A percentile compares a stretch with the other conserved stretches of the same genome.
These are phyloP conservation scores for Manduca sexta DNA, from an alignment of 1,140 invertebrate species.

Conservation along the genomic window DNA sequence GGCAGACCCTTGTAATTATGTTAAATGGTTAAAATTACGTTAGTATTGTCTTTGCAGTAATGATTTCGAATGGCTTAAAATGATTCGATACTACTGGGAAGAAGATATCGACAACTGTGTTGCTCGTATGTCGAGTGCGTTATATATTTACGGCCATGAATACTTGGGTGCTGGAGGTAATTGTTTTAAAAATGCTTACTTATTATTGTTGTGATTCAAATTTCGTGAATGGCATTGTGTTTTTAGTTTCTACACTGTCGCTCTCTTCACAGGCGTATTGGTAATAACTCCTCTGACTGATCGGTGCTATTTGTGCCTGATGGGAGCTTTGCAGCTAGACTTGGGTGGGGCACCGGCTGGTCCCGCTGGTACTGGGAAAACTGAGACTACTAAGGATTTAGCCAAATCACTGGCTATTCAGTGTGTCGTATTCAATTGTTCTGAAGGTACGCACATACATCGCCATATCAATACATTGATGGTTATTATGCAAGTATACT, in stretches of 20 bases:
- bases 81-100: slow-evolving; percentile 94
- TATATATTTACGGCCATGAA: slow-evolving; percentile 92
- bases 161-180: slow-evolving; percentile 89
- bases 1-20: too few relatives aligned
- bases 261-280: slow-evolving; percentile 75
- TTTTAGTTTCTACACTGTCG: too few relatives aligned
- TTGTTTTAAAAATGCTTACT: background rate
- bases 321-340: slow-evolving; percentile 90
- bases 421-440: slow-evolving; percentile 94
- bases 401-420: slow-evolving; percentile 90
- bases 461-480: background rate
- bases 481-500: background rate
- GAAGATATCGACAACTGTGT: slow-evolving; percentile 84
- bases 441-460: slow-evolving; percentile 76
- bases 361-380: slow-evolving; percentile 96
- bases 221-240: too few relatives aligned
- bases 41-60: slow-evolving; percentile 67
- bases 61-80: slow-evolving; percentile 93
- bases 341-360: slow-evolving; percentile 90
- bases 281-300: slow-evolving; percentile 91
- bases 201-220: too few relatives aligned
- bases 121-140: slow-evolving; percentile 83
- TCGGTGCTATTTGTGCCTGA: slow-evolving; percentile 89
- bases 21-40: too few relatives aligned
- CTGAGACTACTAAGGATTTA: slow-evolving; percentile 96